Conservation (phyloP, 2,797 vertebrate species). For the Myoxocephalus aenaeus region DNA sequence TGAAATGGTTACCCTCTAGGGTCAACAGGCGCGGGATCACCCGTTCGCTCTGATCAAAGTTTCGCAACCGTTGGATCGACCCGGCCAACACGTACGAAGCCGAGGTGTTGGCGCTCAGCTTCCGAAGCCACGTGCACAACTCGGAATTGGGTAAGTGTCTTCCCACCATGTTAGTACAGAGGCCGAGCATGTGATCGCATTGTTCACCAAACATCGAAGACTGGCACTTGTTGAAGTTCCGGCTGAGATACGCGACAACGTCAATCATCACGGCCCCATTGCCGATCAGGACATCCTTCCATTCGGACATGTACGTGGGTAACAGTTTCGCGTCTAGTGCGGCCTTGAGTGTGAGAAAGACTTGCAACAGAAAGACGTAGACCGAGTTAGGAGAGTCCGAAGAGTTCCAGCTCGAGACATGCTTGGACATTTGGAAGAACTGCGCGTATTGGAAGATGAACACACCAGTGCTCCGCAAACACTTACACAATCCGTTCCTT, state of each 20-base stretch:
- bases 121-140: no score
- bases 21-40: rapidly evolving
- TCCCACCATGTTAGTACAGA: no score
- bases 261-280: not conserved
- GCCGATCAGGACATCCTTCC: not conserved
- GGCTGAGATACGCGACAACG: not conserved
- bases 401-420: rapidly evolving
- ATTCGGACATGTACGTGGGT: not conserved
- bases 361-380: not conserved
- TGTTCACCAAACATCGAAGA: no score
- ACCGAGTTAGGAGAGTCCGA: not conserved
- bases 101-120: no score
- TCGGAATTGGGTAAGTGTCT: no score
- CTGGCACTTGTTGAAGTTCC: no score
- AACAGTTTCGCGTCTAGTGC: not conserved
- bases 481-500: not conserved
- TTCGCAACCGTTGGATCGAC: no score
- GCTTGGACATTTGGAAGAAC: not conserved
- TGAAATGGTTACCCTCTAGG: not conserved
- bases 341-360: not conserved
- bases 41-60: not conserved
- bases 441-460: not conserved
- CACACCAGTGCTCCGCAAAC: rapidly evolving
- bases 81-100: no score
- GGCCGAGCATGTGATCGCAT: no score